Percentiles rank a stretch among this genome's conserved stretches.
These are phyloP conservation scores for Carapus acus DNA, from an alignment of 2,797 vertebrate genomes.

Conservation along the genomic window DNA sequence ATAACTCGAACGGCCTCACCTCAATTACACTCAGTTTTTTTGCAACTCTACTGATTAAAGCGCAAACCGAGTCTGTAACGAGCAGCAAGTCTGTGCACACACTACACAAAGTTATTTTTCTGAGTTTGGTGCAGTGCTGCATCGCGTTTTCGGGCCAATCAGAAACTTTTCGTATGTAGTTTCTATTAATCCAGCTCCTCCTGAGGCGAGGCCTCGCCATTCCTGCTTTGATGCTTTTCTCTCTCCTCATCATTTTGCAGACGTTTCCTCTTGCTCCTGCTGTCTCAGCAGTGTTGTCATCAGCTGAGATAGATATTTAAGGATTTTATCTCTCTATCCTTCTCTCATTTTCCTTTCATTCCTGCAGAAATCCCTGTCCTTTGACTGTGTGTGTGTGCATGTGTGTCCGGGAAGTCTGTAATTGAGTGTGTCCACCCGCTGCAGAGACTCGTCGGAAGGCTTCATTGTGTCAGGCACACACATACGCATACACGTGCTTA, in stretches of 20 bases:
- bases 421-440: slow-evolving; percentile 75
- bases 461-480: slow-evolving; percentile 59
- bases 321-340: slow-evolving; percentile 1
- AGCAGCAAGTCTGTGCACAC: background rate
- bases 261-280: slow-evolving; percentile 4
- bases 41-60: too few relatives aligned
- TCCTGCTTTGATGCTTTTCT: slow-evolving; percentile 1
- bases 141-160: too few relatives aligned
- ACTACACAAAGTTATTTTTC: too few relatives aligned
- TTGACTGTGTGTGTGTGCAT: slow-evolving; percentile 17
- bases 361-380: slow-evolving; percentile 17
- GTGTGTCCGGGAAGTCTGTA: slow-evolving; percentile 63
- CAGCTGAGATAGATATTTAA: slow-evolving; percentile 5
- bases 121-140: too few relatives aligned
- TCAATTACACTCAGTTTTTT: too few relatives aligned
- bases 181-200: too few relatives aligned
- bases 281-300: background rate
- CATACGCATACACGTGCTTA: slow-evolving; percentile 7
- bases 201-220: slow-evolving; percentile 1
- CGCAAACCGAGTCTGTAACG: too few relatives aligned
- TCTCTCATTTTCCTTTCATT: slow-evolving; percentile 4
- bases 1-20: too few relatives aligned
- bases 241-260: background rate
- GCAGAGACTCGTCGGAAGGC: slow-evolving; percentile 48
- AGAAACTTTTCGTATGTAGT: too few relatives aligned